Base-by-base conservation (phyloP, 2,888 invertebrate genomes). In the Megalurothrips usitatus region DNA sequence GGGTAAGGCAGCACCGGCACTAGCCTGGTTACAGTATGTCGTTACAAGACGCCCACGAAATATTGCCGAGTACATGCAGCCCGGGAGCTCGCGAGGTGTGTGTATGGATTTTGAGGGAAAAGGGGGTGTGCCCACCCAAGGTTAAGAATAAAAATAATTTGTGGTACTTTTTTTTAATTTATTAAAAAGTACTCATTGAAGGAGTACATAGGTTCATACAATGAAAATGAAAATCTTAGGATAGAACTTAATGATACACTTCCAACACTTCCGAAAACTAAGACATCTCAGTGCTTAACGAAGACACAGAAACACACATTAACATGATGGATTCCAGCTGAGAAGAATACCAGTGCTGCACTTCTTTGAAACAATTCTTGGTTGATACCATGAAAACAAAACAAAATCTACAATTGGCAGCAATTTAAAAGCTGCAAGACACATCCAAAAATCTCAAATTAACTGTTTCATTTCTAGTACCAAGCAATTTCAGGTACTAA, bases 401-500 rank as follows among this genome's bases (percentile, higher is more conserved):
- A 43, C 34, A 43, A 43, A 43, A 43, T 43, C 34, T 43, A 43
- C 3, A 43, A 43, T 4, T 43, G 2, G 6, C 34, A 43, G 34
- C 58, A 14, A 17, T 19, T 19, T 14, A 58, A 14, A 58, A 58
- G n/a, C 58, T 58, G 17, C 17, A 14, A 58, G 58, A 58, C n/a
- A 58, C 58, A 58, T 58, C 58, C 58, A 58, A 58, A 23, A 11
- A 23, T 23, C 26, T 11, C 68, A 68, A 68, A 68, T 68, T 23
- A 68, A 68, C n/a, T 68, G 23, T 23, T 19, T 68, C n/a, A 19
- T 68, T 11, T 68, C 4, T 4, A 68, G 68, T 68, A 26, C 68
- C 68, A 68, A 68, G 68, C 4, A 17, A 58, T 17, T 14, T 75
- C 68, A 75, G 68, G 68, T 75, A 75, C 68, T 26, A 75, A 75